Conservation (phyloP, 2,113 vertebrate genomes). For the Cranoglanis bouderius region DNA sequence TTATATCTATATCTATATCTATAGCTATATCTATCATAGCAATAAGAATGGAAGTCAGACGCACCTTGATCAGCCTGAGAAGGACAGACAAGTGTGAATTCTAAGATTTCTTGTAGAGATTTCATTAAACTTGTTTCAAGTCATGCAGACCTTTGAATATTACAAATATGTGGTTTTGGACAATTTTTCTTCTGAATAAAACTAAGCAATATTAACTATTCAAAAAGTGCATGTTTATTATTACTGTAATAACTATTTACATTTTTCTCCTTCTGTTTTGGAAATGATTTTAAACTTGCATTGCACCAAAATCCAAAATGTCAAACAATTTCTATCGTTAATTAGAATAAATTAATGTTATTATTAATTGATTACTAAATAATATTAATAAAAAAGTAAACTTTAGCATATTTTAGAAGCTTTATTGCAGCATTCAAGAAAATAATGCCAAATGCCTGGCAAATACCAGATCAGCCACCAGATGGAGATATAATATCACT, state of each 20-base stretch:
- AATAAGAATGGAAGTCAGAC: background rate
- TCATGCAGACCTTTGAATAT: background rate
- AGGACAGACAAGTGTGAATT: background rate
- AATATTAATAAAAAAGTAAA: background rate
- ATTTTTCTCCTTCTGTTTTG: background rate
- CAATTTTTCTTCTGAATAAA: background rate
- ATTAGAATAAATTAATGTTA: background rate
- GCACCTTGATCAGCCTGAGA: background rate
- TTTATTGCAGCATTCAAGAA: background rate
- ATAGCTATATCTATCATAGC: background rate
- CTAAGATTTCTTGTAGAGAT: background rate
- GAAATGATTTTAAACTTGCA: background rate
- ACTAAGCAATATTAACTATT: background rate
- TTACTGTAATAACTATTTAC: background rate
- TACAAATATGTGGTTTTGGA: background rate
- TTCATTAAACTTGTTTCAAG: background rate
- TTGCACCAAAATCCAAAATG: background rate
- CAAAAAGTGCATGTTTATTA: background rate
- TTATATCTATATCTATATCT: no score
- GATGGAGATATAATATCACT: conserved; percentile 36
- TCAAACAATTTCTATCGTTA: background rate
- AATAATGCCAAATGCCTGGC: background rate
- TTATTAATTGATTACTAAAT: background rate
- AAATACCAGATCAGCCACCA: conserved; percentile 32
- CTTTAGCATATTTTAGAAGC: background rate